Evolutionary conservation across 2,888 invertebrate species (phyloP).

Genomic region (Ennomos quercinarius): DNA sequence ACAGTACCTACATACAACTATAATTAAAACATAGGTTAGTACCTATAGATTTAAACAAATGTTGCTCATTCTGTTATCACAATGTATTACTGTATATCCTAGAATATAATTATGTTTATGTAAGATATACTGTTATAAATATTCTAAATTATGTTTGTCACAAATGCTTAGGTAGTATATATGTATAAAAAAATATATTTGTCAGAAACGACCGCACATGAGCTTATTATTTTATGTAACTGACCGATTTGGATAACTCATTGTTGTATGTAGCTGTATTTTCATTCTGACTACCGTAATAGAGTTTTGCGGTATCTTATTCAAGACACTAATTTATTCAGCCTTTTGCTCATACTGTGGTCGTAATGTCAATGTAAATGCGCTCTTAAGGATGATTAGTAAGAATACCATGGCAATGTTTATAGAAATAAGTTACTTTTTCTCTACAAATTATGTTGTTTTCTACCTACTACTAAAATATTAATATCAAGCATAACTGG

Average conservation of each 20-base stretch:
- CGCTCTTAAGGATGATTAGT: too few species aligned
- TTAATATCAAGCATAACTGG: too few species aligned
- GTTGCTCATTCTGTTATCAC: conserved; percentile 34
- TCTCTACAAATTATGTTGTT: conserved; percentile 77
- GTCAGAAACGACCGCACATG: conserved; percentile 11
- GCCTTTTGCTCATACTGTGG: too few species aligned
- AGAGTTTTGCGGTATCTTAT: too few species aligned
- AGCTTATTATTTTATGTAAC: neutral
- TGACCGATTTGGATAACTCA: too few species aligned
- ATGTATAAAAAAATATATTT: conserved; percentile 2
- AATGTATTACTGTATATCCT: conserved; percentile 25
- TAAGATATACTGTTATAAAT: conserved; percentile 22
- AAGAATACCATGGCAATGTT: too few species aligned
- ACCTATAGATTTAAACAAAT: conserved; percentile 25
- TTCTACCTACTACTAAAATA: too few species aligned
- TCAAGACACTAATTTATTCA: too few species aligned
- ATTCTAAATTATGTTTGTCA: conserved; percentile 21
- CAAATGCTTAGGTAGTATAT: conserved; percentile 6
- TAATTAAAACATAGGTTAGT: conserved; percentile 12
- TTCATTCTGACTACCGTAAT: too few species aligned
- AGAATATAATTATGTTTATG: conserved; percentile 23
- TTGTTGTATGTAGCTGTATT: too few species aligned
- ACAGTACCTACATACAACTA: conserved; percentile 7
- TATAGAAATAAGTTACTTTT: conserved; percentile 42
- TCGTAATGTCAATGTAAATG: too few species aligned